Conservation (phyloP, 2,888 invertebrate species). For the Chydorus sphaericus region DNA sequence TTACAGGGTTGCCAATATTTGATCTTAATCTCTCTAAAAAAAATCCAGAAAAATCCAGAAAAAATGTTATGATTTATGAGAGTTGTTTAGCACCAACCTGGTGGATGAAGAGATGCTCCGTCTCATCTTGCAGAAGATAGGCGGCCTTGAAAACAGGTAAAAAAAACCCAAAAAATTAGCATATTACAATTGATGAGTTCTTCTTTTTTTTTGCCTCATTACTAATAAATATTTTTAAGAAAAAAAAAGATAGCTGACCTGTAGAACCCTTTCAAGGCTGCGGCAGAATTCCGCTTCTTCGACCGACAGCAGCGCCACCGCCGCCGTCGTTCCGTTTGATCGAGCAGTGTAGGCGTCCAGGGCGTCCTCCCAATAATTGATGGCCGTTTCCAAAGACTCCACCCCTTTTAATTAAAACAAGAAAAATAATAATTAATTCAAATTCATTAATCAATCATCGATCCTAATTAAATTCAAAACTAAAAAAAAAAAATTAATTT, state of each 20-base stretch:
- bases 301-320: slow-evolving; percentile 56
- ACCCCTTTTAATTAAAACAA: slow-evolving; percentile 43
- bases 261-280: slow-evolving; percentile 63
- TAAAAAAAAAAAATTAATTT: background rate
- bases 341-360: slow-evolving; percentile 54
- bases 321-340: slow-evolving; percentile 26
- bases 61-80: background rate
- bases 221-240: background rate
- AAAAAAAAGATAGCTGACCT: slow-evolving; percentile 59
- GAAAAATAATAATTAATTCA: slow-evolving; percentile 2
- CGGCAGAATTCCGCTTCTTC: slow-evolving; percentile 74
- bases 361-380: slow-evolving; percentile 92
- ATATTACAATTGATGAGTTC: too few species aligned
- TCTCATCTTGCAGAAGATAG: slow-evolving; percentile 68
- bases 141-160: slow-evolving; percentile 45
- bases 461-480: background rate
- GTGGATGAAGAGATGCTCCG: slow-evolving; percentile 73
- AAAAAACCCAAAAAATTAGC: background rate
- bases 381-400: slow-evolving; percentile 81
- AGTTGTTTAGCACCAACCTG: slow-evolving; percentile 28
- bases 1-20: too few species aligned
- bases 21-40: too few species aligned
- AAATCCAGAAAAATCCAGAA: too few species aligned
- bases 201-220: background rate
- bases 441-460: background rate